phyloP scores from a whole-genome alignment of 2,888 invertebrate species.

The Aproaerema taeniolella region DNA sequence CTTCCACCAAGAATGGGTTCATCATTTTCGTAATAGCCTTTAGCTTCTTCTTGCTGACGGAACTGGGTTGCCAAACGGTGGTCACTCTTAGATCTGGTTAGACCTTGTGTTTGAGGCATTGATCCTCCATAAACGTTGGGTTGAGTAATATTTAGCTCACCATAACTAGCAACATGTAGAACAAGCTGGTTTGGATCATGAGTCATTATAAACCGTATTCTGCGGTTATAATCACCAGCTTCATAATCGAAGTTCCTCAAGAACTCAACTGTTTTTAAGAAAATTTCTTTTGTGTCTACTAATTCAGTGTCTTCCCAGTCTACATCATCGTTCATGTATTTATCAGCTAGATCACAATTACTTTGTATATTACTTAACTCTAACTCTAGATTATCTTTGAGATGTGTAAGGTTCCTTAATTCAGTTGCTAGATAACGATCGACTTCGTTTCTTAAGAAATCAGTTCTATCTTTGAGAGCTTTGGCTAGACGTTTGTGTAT shows the following conservation, averaged over 20 bases:
- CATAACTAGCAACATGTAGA: conserved; percentile 91
- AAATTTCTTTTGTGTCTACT: conserved; percentile 97
- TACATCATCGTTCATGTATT: conserved; percentile 92
- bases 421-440: conserved; percentile 95
- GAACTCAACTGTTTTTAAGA: conserved; percentile 96
- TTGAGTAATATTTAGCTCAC: conserved; percentile 89
- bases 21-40: conserved; percentile 80
- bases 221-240: conserved; percentile 90
- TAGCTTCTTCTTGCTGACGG: conserved; percentile 88
- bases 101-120: conserved; percentile 80
- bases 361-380: conserved; percentile 97
- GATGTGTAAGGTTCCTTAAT: conserved; percentile 87
- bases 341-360: conserved; percentile 97
- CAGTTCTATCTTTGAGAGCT: conserved; percentile 93
- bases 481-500: conserved; percentile 91
- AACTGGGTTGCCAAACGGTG: conserved; percentile 93
- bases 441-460: conserved; percentile 91
- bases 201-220: conserved; percentile 90
- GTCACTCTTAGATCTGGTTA: conserved; percentile 96
- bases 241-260: conserved; percentile 96
- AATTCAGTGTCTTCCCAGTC: conserved; percentile 96
- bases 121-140: conserved; percentile 79
- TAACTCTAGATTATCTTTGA: conserved; percentile 95
- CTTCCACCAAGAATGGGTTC: conserved; percentile 85
- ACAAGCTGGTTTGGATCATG: conserved; percentile 95